Percentiles rank a stretch among this genome's conserved stretches.
phyloP scores from a whole-genome alignment of 2,113 vertebrate species.

The Eulemur macaco region DNA sequence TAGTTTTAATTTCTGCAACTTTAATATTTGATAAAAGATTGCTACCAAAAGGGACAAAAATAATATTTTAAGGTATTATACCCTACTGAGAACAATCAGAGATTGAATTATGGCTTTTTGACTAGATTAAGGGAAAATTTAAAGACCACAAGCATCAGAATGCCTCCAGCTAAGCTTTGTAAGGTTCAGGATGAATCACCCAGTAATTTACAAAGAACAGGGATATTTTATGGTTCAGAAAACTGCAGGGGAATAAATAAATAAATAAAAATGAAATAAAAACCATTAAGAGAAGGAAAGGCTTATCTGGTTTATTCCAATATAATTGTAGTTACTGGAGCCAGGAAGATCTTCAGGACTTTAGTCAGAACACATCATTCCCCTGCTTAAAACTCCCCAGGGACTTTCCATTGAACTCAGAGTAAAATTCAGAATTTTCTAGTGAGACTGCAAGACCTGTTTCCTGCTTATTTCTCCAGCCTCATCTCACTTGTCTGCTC shows the following conservation, averaged over 20 bases:
- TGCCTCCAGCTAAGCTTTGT: background rate
- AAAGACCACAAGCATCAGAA: slow-evolving; percentile 43
- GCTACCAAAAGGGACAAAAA: slow-evolving; percentile 28
- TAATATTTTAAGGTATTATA: slow-evolving; percentile 28
- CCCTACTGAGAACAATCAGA: slow-evolving; percentile 60
- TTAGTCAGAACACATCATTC: slow-evolving; percentile 28
- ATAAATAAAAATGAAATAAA: slow-evolving; percentile 59
- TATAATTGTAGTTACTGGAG: slow-evolving; percentile 47
- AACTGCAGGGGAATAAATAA: slow-evolving; percentile 38
- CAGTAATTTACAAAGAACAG: slow-evolving; percentile 15
- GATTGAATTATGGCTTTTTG: slow-evolving; percentile 35
- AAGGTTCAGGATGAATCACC: slow-evolving; percentile 1
- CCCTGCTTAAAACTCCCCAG: slow-evolving; percentile 14
- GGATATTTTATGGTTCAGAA: slow-evolving; percentile 52
- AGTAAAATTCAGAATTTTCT: slow-evolving; percentile 16
- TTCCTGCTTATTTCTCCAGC: background rate
- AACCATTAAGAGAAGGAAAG: slow-evolving; percentile 51
- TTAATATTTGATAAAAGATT: slow-evolving; percentile 58
- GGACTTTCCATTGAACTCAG: slow-evolving; percentile 6
- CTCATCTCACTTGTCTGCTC: background rate
- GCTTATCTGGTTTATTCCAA: slow-evolving; percentile 47
- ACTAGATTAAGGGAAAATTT: slow-evolving; percentile 55
- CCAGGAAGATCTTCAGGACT: slow-evolving; percentile 23
- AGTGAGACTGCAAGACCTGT: background rate
- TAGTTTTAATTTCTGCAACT: slow-evolving; percentile 44